Evolutionary conservation across 2,888 invertebrate species (phyloP), one percentile per base, ranked within the genome.

Genomic region (Acanthosepion esculentum): DNA sequence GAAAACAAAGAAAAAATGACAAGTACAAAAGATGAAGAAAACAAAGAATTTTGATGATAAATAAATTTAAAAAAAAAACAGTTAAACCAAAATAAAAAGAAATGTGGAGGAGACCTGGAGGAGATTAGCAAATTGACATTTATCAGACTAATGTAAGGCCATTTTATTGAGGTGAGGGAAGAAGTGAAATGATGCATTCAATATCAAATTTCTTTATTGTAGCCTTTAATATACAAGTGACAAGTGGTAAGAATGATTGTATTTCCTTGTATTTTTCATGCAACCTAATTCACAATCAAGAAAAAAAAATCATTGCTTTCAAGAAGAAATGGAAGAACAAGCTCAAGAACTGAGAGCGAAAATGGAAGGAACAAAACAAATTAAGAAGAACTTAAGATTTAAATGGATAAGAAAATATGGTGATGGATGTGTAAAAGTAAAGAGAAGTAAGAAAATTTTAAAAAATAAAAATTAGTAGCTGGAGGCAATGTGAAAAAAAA

Each of bases 121-220:
- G 33, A 12, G n/a, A 12, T 78, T 78, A 78, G 15, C 78, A 78
- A 78, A 78, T 78, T 78, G 78, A 78, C 78, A 78, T 78, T 78
- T 78, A n/a, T 78, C 78, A n/a, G 78, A 78, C 78, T 78, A 78
- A 78, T 78, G 33, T 78, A n/a, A 78, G 78, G 33, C n/a, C 78
- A 33, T 78, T 78, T n/a, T 12, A 78, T 78, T n/a, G 78, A 78
- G 78, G 78, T 78, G 10, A 15, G n/a, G n/a, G n/a, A 78, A 78
- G 15, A 78, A n/a, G 78, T 78, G 78, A 78, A 78, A 78, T 78
- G n/a, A 78, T 78, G 78, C 78, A 78, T 78, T 78, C n/a, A 78
- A 78, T 78, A 78, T 78, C 78, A 78, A n/a, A 78, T 78, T 78
- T 78, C 78, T 78, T 78, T 78, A 78, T 78, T 78, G 78, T 78